Percentiles rank a stretch among this genome's conserved stretches.
phyloP scores from a whole-genome alignment of 2,113 vertebrate genomes.

The Stigmatopora nigra region DNA sequence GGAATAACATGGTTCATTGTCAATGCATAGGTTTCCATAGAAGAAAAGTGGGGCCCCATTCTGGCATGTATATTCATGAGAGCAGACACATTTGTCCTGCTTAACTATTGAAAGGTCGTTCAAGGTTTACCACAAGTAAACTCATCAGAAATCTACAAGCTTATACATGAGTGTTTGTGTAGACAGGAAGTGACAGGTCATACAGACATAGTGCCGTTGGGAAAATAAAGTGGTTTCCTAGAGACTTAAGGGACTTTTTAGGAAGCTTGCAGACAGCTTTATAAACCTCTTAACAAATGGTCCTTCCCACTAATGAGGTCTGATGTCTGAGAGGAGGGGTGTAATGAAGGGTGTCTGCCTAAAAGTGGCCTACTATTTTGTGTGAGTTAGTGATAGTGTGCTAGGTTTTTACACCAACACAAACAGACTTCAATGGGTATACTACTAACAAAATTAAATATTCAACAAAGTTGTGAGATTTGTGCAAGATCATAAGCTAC shows the following conservation, averaged over 20 bases:
- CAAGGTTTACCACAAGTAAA: conserved; percentile 39
- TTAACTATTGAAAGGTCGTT: conserved; percentile 38
- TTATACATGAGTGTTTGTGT: conserved; percentile 19
- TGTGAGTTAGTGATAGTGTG: conserved; percentile 7
- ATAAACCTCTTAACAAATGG: conserved; percentile 62
- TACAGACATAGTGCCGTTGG: conserved; percentile 39
- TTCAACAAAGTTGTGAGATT: no score
- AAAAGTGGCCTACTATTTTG: conserved; percentile 25
- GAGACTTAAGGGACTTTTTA: conserved; percentile 58
- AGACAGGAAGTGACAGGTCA: conserved; percentile 57
- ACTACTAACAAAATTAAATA: no score
- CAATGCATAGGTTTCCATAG: conserved; percentile 46
- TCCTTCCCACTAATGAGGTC: conserved; percentile 54
- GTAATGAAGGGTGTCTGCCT: conserved; percentile 55
- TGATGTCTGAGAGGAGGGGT: conserved; percentile 18
- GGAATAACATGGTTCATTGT: conserved; percentile 54
- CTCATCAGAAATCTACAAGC: conserved; percentile 30
- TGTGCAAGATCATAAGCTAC: no score
- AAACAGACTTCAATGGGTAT: no score
- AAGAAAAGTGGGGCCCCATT: conserved; percentile 7
- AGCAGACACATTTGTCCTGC: conserved; percentile 3
- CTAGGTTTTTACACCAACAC: background rate
- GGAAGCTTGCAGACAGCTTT: conserved; percentile 57
- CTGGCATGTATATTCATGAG: conserved; percentile 35
- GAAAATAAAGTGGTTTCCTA: conserved; percentile 46